Evolutionary conservation across 2,797 vertebrate species (phyloP).

Genomic region (Notolabrus celidotus): DNA sequence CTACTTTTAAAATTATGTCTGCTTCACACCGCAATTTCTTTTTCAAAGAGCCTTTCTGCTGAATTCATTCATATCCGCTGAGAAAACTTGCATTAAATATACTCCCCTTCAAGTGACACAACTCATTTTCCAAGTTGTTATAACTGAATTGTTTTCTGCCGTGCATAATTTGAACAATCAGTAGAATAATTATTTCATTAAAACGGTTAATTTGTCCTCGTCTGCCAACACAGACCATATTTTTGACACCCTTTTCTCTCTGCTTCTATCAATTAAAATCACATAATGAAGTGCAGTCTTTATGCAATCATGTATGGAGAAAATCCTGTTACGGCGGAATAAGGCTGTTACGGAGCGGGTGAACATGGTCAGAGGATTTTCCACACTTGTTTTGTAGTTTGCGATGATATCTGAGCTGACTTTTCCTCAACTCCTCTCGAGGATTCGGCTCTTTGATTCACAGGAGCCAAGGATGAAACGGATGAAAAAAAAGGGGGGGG

Average conservation of each 20-base stretch:
- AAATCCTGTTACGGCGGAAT: constrained; percentile 80
- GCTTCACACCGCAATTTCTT: constrained; percentile 10
- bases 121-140: constrained; percentile 55
- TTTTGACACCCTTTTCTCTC: constrained; percentile 57
- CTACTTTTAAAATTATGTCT: constrained; percentile 4
- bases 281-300: constrained; percentile 74
- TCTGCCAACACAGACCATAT: constrained; percentile 56
- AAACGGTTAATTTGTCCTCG: constrained; percentile 76
- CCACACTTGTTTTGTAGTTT: constrained; percentile 65
- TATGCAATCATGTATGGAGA: constrained; percentile 67
- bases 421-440: constrained; percentile 56
- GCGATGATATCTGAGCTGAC: constrained; percentile 58
- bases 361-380: constrained; percentile 67
- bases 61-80: constrained; percentile 27
- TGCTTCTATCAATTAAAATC: constrained; percentile 77
- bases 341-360: constrained; percentile 63
- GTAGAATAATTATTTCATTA: constrained; percentile 73
- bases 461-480: constrained; percentile 66
- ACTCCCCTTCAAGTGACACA: constrained; percentile 48
- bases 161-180: constrained; percentile 72
- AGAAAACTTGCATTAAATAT: constrained; percentile 50
- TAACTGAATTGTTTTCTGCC: constrained; percentile 65
- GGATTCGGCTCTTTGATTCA: constrained; percentile 68
- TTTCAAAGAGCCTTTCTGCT: constrained; percentile 7
- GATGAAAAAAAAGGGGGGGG: constrained; percentile 46